These are phyloP conservation scores for Parnassius apollo DNA, from an alignment of 2,888 invertebrate genomes.

Conservation along the genomic window DNA sequence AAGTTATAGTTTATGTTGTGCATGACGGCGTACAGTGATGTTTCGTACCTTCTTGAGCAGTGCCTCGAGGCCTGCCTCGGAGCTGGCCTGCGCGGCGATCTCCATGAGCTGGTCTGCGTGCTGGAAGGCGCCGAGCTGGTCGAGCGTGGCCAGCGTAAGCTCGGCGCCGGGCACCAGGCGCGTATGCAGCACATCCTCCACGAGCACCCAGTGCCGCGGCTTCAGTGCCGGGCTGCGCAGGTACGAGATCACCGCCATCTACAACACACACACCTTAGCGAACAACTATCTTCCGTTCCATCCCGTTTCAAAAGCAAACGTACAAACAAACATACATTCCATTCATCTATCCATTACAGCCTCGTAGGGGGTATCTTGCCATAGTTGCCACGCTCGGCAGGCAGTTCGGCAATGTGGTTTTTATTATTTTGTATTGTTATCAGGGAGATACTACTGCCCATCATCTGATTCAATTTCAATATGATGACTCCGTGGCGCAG, in stretches of 20 bases:
- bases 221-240: constrained; percentile 90
- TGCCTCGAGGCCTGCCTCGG: constrained; percentile 90
- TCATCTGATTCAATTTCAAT: too few relatives aligned
- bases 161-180: constrained; percentile 86
- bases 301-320: too few relatives aligned
- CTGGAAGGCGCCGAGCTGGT: constrained; percentile 87
- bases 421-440: too few relatives aligned
- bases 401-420: too few relatives aligned
- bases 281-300: background rate
- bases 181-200: constrained; percentile 87
- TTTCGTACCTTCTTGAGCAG: constrained; percentile 86
- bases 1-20: too few relatives aligned
- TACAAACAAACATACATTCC: too few relatives aligned
- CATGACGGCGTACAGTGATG: too few relatives aligned
- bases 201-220: constrained; percentile 91
- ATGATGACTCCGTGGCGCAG: too few relatives aligned
- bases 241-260: constrained; percentile 89
- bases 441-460: too few relatives aligned
- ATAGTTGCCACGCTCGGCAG: too few relatives aligned
- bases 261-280: constrained; percentile 32
- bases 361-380: background rate
- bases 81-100: constrained; percentile 92
- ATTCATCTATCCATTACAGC: too few relatives aligned
- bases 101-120: constrained; percentile 89
- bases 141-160: constrained; percentile 85